Evolutionary conservation across 2,797 vertebrate genomes (phyloP).

Genomic region (Myotis pilosus): DNA sequence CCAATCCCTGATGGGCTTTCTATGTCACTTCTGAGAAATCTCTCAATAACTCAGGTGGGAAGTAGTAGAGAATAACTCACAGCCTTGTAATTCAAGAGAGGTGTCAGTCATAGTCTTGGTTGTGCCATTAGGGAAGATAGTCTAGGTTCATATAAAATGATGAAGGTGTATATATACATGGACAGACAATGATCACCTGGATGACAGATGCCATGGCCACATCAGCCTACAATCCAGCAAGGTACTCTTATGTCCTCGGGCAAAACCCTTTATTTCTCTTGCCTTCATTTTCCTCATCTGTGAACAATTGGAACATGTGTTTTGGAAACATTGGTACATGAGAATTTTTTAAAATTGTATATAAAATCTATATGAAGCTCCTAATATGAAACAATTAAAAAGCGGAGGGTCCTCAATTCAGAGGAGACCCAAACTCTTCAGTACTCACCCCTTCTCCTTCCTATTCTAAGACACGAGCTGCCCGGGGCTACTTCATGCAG

Average conservation of each 20-base stretch:
- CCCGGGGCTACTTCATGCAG: not conserved
- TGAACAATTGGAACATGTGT: not conserved
- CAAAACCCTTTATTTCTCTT: not conserved
- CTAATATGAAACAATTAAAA: not conserved
- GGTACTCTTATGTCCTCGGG: not conserved
- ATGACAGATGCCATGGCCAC: not conserved
- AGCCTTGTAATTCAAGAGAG: not conserved
- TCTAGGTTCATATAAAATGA: not conserved
- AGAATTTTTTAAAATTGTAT: not conserved
- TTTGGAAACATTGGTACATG: not conserved
- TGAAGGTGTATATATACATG: not conserved
- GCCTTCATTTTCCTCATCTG: not conserved
- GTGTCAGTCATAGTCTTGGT: not conserved
- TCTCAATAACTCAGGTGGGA: not conserved
- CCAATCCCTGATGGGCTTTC: not conserved
- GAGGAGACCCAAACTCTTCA: not conserved
- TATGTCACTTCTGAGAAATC: not conserved
- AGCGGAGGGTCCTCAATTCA: not conserved
- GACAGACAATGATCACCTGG: not conserved
- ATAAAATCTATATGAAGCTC: not conserved
- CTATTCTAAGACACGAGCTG: fast-evolving
- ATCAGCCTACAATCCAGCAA: not conserved
- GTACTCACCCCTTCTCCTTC: fast-evolving
- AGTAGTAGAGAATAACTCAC: not conserved
- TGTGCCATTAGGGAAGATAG: not conserved